Conservation (phyloP, 2,797 vertebrate genomes). For the Sarcoramphus papa region DNA sequence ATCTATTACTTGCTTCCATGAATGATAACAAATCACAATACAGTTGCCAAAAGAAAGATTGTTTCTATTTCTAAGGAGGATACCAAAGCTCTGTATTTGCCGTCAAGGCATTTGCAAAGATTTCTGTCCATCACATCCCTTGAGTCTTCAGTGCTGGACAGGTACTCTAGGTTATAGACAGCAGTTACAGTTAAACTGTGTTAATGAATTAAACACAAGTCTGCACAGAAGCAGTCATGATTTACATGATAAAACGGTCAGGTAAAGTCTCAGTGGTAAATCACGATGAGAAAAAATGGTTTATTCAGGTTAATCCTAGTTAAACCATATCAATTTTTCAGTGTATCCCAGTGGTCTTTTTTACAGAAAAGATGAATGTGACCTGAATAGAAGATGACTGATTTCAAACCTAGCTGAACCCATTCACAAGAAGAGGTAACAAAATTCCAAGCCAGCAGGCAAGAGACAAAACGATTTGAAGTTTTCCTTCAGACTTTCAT, state of each 20-base stretch:
- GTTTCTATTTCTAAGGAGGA: neutral
- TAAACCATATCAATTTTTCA: slow-evolving; percentile 41
- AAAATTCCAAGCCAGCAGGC: neutral
- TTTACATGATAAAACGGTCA: neutral
- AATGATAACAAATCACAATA: neutral
- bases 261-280: slow-evolving; percentile 27
- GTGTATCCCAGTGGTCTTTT: neutral
- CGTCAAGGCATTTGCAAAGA: neutral
- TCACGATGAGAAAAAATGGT: slow-evolving; percentile 14
- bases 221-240: neutral
- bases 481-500: neutral
- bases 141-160: neutral
- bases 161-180: neutral
- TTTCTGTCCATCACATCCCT: neutral
- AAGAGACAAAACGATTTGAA: neutral
- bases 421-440: neutral
- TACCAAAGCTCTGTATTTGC: neutral
- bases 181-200: neutral
- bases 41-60: neutral
- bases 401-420: neutral
- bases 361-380: neutral
- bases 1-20: neutral
- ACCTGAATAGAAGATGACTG: neutral
- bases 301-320: slow-evolving; percentile 56
- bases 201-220: slow-evolving; percentile 32